Base-by-base conservation (phyloP, 2,888 invertebrate genomes). In the Dryadula phaetusa region DNA sequence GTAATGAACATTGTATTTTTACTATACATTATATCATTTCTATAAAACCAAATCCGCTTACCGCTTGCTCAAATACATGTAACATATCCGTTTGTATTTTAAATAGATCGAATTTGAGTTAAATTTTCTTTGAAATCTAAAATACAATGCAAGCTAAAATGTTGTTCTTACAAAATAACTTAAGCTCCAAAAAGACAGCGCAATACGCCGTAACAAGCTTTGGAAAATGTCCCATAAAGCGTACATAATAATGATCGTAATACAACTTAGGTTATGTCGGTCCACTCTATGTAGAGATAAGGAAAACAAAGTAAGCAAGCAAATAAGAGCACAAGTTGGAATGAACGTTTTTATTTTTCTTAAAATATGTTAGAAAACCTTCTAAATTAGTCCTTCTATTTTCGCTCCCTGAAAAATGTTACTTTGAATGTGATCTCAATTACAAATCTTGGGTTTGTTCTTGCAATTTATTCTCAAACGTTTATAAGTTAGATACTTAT, bases 241-340 rank as follows among this genome's bases (percentile, higher is more conserved):
- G 64, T 64, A 70, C 71, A 68, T 64, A 71, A 70, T 71, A 70
- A 73, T 72, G 66, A 71, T 70, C 67, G 65, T 70, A 66, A 74
- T 47, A 47, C 58, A 40, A 58, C 46, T 56, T 49, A 58, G 58
- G 64, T 60, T 60, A 46, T 60, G 42, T 46, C 42, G 67, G 71
- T 56, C 56, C 56, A 40, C 56, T 56, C 40, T 56, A 56, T 56
- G 22, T 56, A 56, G 40, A 40, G 56, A 56, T 56, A 62, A 67
- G 69, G 74, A 71, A 72, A 75, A 84, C 82, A 81, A 79, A 79
- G 81, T 81, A 71, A 60, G 72, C 62, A 71, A 60, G 72, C 62
- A 60, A 60, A 60, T 60, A 46, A 58, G 58, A 58, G 40, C 22
- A 60, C 6, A 42, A 60, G 25, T 60, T 44, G 42, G 44, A 60